phyloP scores from a whole-genome alignment of 2,113 vertebrate species.

The Oncorhynchus keta region DNA sequence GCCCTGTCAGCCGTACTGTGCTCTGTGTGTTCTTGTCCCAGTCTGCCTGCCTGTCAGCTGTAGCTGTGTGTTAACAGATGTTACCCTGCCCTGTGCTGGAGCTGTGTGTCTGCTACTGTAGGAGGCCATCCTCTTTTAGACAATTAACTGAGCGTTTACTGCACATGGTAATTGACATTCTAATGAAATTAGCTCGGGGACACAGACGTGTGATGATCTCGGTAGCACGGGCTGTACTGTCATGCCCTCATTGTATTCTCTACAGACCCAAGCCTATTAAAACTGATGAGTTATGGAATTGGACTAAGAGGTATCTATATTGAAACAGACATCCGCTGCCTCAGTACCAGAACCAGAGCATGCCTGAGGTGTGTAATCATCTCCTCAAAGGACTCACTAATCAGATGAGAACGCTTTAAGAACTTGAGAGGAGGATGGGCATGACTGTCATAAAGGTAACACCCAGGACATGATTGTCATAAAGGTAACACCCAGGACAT shows the following conservation, averaged over 20 bases:
- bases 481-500: no score
- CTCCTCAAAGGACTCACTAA: neutral
- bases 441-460: neutral
- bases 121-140: conserved; percentile 47
- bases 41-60: conserved; percentile 56
- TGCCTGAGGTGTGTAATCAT: conserved; percentile 21
- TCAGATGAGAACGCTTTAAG: conserved; percentile 10
- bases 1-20: no score
- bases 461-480: neutral
- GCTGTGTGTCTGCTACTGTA: conserved; percentile 27
- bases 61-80: conserved; percentile 63
- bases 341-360: conserved; percentile 2
- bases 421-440: conserved; percentile 17
- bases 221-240: conserved; percentile 26
- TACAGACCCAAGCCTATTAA: conserved; percentile 55
- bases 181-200: conserved; percentile 48
- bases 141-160: conserved; percentile 62
- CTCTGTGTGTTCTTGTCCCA: conserved; percentile 16
- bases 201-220: conserved; percentile 32
- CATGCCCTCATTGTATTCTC: conserved; percentile 54
- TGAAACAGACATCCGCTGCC: conserved; percentile 18
- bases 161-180: conserved; percentile 59
- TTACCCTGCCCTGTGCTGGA: conserved; percentile 36
- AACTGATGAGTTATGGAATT: conserved; percentile 39
- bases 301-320: conserved; percentile 24